Conservation (phyloP, 2,113 vertebrate species). For the Zosterops borbonicus region DNA sequence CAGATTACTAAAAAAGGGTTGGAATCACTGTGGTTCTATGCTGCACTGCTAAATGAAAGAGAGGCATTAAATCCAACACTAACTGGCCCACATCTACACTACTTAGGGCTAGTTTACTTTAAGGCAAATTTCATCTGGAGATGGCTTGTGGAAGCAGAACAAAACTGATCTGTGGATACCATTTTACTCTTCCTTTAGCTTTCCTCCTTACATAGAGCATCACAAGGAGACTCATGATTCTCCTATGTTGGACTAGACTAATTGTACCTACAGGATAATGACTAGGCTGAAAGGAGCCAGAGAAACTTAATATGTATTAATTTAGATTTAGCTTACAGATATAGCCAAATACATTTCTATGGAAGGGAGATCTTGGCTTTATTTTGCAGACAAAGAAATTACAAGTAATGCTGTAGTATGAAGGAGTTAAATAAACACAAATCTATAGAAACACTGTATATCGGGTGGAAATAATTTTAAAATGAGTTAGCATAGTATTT, state of each 20-base stretch:
- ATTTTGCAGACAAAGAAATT: background rate
- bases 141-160: background rate
- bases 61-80: background rate
- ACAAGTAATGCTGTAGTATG: background rate
- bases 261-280: background rate
- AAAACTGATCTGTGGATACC: background rate
- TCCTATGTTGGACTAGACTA: accelerated
- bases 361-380: background rate
- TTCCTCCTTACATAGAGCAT: background rate
- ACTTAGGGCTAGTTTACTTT: background rate
- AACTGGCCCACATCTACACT: background rate
- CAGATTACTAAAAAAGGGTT: background rate
- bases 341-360: background rate
- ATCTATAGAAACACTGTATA: background rate
- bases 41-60: background rate
- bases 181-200: background rate
- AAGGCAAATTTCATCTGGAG: background rate
- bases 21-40: background rate
- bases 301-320: background rate
- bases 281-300: background rate
- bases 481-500: background rate
- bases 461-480: background rate
- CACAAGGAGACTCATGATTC: background rate
- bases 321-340: background rate
- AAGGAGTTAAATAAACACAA: background rate